phyloP scores from a whole-genome alignment of 1,140 invertebrate species.

The Cataglyphis hispanica region DNA sequence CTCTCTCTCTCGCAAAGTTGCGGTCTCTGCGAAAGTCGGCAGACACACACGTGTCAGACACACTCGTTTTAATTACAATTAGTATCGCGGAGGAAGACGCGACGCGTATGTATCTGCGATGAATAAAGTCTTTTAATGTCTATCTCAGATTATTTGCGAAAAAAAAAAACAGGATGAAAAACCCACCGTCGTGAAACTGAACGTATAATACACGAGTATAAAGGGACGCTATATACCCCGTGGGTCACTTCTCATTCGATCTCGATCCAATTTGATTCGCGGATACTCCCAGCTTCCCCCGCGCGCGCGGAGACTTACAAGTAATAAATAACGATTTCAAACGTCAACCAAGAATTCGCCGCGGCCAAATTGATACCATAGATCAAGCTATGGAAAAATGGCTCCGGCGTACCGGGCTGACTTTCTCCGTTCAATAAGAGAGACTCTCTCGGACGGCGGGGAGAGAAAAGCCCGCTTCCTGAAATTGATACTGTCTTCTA shows the following conservation, averaged over 20 bases:
- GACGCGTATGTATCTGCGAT: neutral
- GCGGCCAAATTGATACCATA: conserved; percentile 82
- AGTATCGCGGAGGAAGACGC: neutral
- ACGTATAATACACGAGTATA: conserved; percentile 9
- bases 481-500: conserved; percentile 73
- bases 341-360: conserved; percentile 83
- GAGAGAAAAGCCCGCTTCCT: conserved; percentile 36
- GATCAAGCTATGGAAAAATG: conserved; percentile 82
- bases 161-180: neutral
- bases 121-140: neutral
- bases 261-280: conserved; percentile 78
- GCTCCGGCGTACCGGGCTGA: conserved; percentile 68
- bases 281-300: conserved; percentile 66
- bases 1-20: conserved; percentile 63
- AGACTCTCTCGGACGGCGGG: conserved; percentile 63
- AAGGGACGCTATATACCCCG: neutral
- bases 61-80: conserved; percentile 55
- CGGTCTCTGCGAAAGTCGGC: conserved; percentile 38
- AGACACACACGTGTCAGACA: conserved; percentile 23
- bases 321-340: conserved; percentile 83
- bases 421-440: conserved; percentile 73
- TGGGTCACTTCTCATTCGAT: conserved; percentile 60
- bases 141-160: neutral
- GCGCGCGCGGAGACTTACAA: conserved; percentile 73
- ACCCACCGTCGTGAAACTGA: neutral